Evolutionary conservation across 2,797 vertebrate species (phyloP), one percentile per base, ranked within the genome.

Genomic region (Intellagama lesueurii): DNA sequence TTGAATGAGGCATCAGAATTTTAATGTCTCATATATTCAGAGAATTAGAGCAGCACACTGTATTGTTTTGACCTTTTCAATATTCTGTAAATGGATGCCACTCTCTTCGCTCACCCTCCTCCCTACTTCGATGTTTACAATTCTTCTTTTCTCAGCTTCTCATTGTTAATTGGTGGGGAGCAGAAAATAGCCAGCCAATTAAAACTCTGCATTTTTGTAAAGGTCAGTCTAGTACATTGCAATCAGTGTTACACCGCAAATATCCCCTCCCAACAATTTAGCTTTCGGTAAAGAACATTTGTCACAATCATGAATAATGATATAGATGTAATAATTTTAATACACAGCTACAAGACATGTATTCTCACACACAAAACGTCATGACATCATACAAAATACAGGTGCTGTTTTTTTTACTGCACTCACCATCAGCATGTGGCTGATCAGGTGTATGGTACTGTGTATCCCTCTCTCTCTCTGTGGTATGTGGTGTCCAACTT

Each of bases 11-110:
- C 87, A 90, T 16, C 89, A 76, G 90, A 95, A 94, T 95, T 96
- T 95, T 95, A 95, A 94, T 96, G 89, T 73, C 87, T 93, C 85
- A 77, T 92, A 90, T 92, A 94, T 94, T 94, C 84, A 94, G 93
- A 94, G 86, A 95, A 95, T 93, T 95, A 94, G 82, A 88, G 70
- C 85, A 83, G 88, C 73, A 30, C 66, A 68, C 22, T 87, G 76
- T 83, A 93, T 90, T 88, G 83, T 78, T 56, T 47, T 96, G 95
- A 97, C 94, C 95, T 97, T 97, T 97, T 95, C 93, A 95, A 19
- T 95, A 95, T 94, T 96, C 92, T 82, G 81, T 75, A 92, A 91
- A 91, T 0, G 7, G 35, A 91, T 91, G 73, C 44, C 90, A 77
- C 60, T 94, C 87, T 83, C 92, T 89, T 77, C 56, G 87, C 83